Evolutionary conservation across 2,113 vertebrate genomes (phyloP).

Genomic region (Erythrocercus mccallii): DNA sequence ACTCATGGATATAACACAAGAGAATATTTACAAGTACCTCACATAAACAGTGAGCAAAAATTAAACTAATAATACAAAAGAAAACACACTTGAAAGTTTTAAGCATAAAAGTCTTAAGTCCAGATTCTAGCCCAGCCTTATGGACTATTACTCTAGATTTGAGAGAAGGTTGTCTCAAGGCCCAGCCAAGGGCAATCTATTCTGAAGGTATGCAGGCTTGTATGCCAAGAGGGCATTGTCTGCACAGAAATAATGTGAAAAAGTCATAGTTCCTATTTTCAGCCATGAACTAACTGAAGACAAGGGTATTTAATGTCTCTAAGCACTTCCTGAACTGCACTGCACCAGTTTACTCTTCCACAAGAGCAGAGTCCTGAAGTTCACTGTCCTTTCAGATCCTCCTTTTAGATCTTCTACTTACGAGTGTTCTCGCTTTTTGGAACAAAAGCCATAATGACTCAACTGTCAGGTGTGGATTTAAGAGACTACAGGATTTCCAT

Average conservation of each 20-base stretch:
- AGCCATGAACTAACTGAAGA: neutral
- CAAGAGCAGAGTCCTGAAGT: neutral
- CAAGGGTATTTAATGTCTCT: neutral
- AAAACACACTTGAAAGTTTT: neutral
- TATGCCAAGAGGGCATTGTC: neutral
- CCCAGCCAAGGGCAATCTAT: neutral
- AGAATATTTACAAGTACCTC: neutral
- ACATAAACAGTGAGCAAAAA: neutral
- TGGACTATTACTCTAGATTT: neutral
- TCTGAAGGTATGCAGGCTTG: neutral
- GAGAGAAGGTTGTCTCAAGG: neutral
- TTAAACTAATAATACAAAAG: neutral
- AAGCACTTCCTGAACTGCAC: neutral
- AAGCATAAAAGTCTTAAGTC: neutral
- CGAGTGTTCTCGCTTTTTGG: neutral
- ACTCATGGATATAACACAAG: neutral
- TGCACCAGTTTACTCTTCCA: neutral
- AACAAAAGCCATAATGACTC: neutral
- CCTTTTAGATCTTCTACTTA: neutral
- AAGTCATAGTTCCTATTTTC: neutral
- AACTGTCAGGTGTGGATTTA: neutral
- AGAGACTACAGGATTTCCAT: neutral
- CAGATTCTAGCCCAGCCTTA: neutral
- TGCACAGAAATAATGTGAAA: neutral
- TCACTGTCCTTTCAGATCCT: neutral